phyloP scores from a whole-genome alignment of 2,888 invertebrate species.

The Thalpophila matura region DNA sequence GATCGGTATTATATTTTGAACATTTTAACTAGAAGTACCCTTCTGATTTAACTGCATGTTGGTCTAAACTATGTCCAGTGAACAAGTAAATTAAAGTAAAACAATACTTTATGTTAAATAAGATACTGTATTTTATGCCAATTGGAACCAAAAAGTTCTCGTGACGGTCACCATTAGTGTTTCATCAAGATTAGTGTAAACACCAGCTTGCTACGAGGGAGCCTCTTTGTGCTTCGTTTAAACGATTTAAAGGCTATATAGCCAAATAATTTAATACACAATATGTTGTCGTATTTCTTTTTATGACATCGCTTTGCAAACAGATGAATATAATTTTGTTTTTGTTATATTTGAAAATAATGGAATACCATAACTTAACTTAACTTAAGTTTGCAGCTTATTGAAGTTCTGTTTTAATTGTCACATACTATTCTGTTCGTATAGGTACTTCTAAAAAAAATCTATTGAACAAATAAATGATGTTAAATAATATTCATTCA shows the following conservation, averaged over 20 bases:
- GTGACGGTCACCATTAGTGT: conserved; percentile 82
- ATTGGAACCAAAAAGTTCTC: conserved; percentile 73
- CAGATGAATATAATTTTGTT: background rate
- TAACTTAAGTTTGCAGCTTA: too few relatives aligned
- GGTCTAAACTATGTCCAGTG: background rate
- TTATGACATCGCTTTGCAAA: background rate
- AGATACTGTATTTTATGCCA: conserved; percentile 49
- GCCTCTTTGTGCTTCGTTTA: conserved; percentile 77
- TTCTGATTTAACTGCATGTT: background rate
- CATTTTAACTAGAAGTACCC: too few relatives aligned
- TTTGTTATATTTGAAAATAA: too few relatives aligned
- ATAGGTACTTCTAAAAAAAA: too few relatives aligned
- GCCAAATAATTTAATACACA: background rate
- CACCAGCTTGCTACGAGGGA: conserved; percentile 76
- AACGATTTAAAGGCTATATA: conserved; percentile 8
- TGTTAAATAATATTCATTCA: too few relatives aligned
- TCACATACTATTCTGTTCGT: too few relatives aligned
- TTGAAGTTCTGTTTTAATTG: too few relatives aligned
- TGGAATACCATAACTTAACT: too few relatives aligned
- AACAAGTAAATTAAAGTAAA: conserved; percentile 23
- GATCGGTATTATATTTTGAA: too few relatives aligned
- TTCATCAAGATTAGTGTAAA: conserved; percentile 83
- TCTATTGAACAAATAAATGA: too few relatives aligned
- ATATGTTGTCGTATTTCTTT: background rate
- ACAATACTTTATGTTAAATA: conserved; percentile 28